phyloP scores from a whole-genome alignment of 2,113 vertebrate genomes.

The Prunella himalayana region DNA sequence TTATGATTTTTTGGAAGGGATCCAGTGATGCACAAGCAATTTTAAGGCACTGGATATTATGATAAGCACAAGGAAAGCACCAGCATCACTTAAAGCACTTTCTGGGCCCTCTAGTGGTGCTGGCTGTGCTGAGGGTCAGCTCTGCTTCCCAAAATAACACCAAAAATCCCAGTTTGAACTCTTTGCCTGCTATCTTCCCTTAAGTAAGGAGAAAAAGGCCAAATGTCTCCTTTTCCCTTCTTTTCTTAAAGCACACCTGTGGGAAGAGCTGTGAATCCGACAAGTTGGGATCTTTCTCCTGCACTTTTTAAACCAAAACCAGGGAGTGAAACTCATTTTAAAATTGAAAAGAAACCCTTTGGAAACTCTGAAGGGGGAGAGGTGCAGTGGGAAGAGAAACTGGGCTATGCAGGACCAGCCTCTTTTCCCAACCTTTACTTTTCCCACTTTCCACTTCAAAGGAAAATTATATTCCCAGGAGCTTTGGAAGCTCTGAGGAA shows the following conservation, averaged over 20 bases:
- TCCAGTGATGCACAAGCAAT: no score
- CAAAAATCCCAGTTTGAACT: not conserved
- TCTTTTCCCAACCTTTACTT: not conserved
- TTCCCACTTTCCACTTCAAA: not conserved
- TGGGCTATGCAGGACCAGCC: accelerated
- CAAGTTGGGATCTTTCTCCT: not conserved
- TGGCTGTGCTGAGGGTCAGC: not conserved
- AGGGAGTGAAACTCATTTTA: not conserved
- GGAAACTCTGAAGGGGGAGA: not conserved
- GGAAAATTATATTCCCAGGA: not conserved
- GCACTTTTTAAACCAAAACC: not conserved
- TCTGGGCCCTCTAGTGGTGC: constrained; percentile 23
- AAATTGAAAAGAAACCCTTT: not conserved
- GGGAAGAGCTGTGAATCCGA: accelerated
- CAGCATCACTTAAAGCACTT: not conserved
- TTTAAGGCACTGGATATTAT: not conserved
- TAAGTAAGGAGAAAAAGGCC: not conserved
- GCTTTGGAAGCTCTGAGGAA: not conserved
- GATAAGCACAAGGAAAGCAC: not conserved
- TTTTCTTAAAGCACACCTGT: not conserved
- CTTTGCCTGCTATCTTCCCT: not conserved
- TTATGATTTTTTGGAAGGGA: not conserved
- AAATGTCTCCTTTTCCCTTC: not conserved
- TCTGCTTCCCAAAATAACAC: not conserved
- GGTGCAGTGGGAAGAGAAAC: not conserved